Evolutionary conservation across 1,140 invertebrate species (phyloP).

Genomic region (Drosophila truncata): DNA sequence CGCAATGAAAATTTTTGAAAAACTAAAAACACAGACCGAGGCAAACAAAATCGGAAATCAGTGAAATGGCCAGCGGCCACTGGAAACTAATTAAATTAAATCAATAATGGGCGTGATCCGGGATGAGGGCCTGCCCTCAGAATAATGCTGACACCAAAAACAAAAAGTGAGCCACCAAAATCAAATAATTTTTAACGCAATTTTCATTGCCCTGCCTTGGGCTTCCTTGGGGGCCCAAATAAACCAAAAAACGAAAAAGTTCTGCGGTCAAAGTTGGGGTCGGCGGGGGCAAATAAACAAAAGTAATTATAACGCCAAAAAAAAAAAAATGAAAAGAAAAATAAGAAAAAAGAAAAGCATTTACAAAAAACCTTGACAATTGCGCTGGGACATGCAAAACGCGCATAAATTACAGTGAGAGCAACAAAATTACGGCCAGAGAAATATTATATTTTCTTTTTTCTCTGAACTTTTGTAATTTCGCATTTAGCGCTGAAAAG

Average conservation of each 20-base stretch:
- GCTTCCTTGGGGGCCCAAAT: slow-evolving; percentile 25
- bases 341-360: slow-evolving; percentile 22
- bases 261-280: slow-evolving; percentile 42
- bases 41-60: slow-evolving; percentile 68
- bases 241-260: slow-evolving; percentile 29
- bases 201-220: slow-evolving; percentile 44
- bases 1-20: slow-evolving; percentile 54
- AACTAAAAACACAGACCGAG: slow-evolving; percentile 55
- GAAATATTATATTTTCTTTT: slow-evolving; percentile 27
- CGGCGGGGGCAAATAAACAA: slow-evolving; percentile 28
- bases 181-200: slow-evolving; percentile 48
- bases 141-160: slow-evolving; percentile 40
- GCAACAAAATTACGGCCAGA: slow-evolving; percentile 12
- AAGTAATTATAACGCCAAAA: slow-evolving; percentile 74
- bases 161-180: slow-evolving; percentile 51
- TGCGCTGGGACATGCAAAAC: slow-evolving; percentile 77
- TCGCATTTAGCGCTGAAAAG: slow-evolving; percentile 65
- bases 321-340: slow-evolving; percentile 15
- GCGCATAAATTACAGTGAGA: slow-evolving; percentile 74
- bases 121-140: slow-evolving; percentile 38
- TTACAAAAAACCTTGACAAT: slow-evolving; percentile 80
- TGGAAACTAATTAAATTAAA: slow-evolving; percentile 78
- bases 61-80: slow-evolving; percentile 56
- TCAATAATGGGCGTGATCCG: slow-evolving; percentile 60
- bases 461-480: slow-evolving; percentile 57